Conservation (phyloP, 2,797 vertebrate genomes). For the Gadopsis marmoratus region DNA sequence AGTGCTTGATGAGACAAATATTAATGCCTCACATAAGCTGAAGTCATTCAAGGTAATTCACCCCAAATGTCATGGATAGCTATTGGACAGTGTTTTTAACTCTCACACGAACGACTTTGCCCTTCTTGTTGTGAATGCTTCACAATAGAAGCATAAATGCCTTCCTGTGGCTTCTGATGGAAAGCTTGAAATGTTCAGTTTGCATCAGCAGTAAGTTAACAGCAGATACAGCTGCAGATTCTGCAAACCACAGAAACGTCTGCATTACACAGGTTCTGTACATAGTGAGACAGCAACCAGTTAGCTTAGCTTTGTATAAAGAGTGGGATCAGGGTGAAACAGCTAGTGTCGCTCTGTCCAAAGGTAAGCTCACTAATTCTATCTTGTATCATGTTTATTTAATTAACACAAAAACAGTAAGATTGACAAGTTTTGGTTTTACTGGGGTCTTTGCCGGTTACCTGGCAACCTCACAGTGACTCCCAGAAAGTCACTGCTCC, state of each 20-base stretch:
- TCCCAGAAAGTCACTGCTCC: background rate
- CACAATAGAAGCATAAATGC: constrained; percentile 44
- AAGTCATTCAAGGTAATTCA: background rate
- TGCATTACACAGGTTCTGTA: background rate
- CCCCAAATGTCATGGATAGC: background rate
- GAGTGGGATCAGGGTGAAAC: background rate
- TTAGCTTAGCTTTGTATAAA: background rate
- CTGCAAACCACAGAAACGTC: constrained; percentile 16
- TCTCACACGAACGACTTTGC: background rate
- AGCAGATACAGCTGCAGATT: background rate
- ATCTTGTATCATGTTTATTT: background rate
- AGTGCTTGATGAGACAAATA: background rate
- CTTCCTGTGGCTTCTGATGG: constrained; percentile 47
- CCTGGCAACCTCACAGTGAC: background rate
- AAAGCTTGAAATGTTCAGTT: constrained; percentile 16
- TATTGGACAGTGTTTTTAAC: background rate
- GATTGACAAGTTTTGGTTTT: no score
- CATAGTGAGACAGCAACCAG: background rate
- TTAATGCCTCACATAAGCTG: background rate
- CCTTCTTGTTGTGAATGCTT: background rate
- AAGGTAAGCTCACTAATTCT: background rate
- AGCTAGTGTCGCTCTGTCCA: background rate
- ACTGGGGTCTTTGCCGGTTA: background rate
- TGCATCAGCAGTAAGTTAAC: constrained; percentile 24
- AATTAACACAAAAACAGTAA: background rate